Evolutionary conservation across 2,888 invertebrate species (phyloP).

Genomic region (Yponomeuta cagnagella): DNA sequence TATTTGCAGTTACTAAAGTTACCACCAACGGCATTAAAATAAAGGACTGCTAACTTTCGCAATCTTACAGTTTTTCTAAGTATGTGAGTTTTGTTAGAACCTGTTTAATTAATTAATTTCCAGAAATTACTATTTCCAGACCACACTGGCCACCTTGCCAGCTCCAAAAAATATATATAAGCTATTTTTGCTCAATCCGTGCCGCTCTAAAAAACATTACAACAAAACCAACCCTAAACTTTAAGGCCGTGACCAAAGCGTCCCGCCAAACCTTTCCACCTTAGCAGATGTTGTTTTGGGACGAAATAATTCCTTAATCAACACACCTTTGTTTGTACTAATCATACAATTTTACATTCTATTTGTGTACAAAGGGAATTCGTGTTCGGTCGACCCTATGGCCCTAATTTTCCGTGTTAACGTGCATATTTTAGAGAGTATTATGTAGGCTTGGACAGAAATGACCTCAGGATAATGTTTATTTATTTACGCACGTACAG

Average conservation of each 20-base stretch:
- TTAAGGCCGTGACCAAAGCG: neutral
- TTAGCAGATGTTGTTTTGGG: conserved; percentile 29
- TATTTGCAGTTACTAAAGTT: too few relatives aligned
- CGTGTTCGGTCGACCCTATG: neutral
- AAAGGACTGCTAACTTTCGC: too few relatives aligned
- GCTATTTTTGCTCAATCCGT: neutral
- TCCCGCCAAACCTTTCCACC: conserved; percentile 26
- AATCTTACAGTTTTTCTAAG: too few relatives aligned
- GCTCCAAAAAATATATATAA: neutral
- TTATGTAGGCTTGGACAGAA: neutral
- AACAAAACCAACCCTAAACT: neutral
- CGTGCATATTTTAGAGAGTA: conserved; percentile 18
- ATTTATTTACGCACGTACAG: neutral
- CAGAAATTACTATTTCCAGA: too few relatives aligned
- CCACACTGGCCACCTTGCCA: too few relatives aligned
- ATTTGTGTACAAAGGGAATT: conserved; percentile 30
- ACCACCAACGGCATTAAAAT: too few relatives aligned
- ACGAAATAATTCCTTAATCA: conserved; percentile 59
- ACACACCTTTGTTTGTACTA: conserved; percentile 56
- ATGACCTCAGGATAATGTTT: neutral
- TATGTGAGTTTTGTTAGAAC: too few relatives aligned
- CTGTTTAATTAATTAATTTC: too few relatives aligned
- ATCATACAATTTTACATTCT: conserved; percentile 57
- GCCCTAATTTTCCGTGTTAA: conserved; percentile 10
- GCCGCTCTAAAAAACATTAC: neutral